Base-by-base conservation (phyloP, 2,113 vertebrate species). In the Barnardius zonarius region DNA sequence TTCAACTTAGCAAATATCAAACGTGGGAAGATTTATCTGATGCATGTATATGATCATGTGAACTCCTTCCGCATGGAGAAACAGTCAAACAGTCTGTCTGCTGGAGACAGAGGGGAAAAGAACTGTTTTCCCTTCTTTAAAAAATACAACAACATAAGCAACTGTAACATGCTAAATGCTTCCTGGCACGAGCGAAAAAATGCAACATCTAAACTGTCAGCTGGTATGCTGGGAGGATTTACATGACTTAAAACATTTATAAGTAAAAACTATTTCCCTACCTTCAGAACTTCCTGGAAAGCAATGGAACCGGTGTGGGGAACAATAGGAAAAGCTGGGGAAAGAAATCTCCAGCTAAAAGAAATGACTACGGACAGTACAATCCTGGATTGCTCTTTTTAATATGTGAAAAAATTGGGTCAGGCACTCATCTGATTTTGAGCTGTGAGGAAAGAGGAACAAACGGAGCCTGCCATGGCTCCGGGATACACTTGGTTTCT, bases 131-230 rank as follows among this genome's bases (percentile, higher is more conserved):
- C 69, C 89, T 91, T 69, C 95, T 96, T 92, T 68, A 74, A 90
- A 95, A 83, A 96, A 52, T 41, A 90, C 79, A 92, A 77, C 37
- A 95, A 90, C 67, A 95, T 52, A 79, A 92, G 85, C 78, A 86
- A 92, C 67, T 89, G 73, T 73, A 94, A 77, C 69, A 91, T 69
- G 33, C 74, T 88, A 95, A 94, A 72, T 79, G 55, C 86, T 96
- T 97, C 88, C 92, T 97, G 93, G 93, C 92, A 90, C 35, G 49
- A 79, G 41, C 61, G 88, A 95, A 97, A 96, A 97, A 97, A 96
- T 92, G 85, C 90, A 96, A 61, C 81, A 82, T 93, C 77, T 95
- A 68, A 98, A 97, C 97, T 88, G 93, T 95, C 92, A 96, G 83
- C 80, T 92, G 79, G 64, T 83, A 86, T 4, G 0, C 81, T 14